These are phyloP conservation scores for Euschistus heros DNA, from an alignment of 1,140 invertebrate genomes.

Conservation along the genomic window DNA sequence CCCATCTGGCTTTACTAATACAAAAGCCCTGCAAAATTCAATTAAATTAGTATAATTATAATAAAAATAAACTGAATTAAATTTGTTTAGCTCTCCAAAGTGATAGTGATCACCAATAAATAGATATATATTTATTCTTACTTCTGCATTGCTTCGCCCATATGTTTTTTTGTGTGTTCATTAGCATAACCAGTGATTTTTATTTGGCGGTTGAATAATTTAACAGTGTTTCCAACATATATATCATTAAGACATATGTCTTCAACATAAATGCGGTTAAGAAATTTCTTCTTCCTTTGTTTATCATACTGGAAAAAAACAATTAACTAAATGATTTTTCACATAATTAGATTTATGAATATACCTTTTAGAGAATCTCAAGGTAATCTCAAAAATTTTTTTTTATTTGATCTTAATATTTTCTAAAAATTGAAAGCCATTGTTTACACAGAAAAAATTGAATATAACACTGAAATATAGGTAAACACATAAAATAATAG, in stretches of 20 bases:
- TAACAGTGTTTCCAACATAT: slow-evolving; percentile 63
- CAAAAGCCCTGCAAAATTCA: slow-evolving; percentile 53
- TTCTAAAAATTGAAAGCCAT: no score
- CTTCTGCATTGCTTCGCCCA: slow-evolving; percentile 49
- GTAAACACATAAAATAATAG: no score
- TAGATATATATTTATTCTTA: slow-evolving; percentile 33
- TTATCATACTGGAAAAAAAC: slow-evolving; percentile 56
- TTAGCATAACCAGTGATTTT: slow-evolving; percentile 70
- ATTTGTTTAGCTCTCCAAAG: not conserved
- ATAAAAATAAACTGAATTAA: slow-evolving; percentile 1
- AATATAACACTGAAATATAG: no score
- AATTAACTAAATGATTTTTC: slow-evolving; percentile 8
- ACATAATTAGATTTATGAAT: no score
- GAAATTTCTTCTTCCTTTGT: slow-evolving; percentile 59
- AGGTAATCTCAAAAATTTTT: no score
- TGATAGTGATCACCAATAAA: no score
- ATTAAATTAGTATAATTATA: not conserved
- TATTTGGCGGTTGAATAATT: slow-evolving; percentile 64
- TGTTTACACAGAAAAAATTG: no score
- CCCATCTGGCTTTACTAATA: slow-evolving; percentile 60
- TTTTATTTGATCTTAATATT: no score
- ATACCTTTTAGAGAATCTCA: no score
- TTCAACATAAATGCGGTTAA: slow-evolving; percentile 59
- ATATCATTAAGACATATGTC: slow-evolving; percentile 55
- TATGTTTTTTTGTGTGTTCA: slow-evolving; percentile 46